Base-by-base conservation (phyloP, 1,140 invertebrate genomes). In the Ceratosolen fusciceps region DNA sequence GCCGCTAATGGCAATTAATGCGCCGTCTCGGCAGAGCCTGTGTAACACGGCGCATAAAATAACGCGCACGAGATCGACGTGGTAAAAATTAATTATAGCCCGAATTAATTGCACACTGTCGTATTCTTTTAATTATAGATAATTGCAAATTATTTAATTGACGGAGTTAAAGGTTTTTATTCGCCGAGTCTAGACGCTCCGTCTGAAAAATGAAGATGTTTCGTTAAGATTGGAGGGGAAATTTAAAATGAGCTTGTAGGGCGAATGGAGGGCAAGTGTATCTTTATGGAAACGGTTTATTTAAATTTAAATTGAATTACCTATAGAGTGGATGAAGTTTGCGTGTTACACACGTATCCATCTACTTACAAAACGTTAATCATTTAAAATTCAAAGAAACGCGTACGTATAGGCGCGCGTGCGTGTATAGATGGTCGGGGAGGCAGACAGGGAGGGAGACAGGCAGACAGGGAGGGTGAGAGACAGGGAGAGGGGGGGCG, bases 261-360 rank as follows among this genome's bases (percentile, higher is more conserved):
- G 26, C 31, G 12, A 31, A 31, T 60, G 16, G 9, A 19, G 58
- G 26, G n/a, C 12, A 60, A 31, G 58, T 60, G 29, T 60, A 60
- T 31, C 58, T 60, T 60, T 31, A 31, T 12, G 56, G 26, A 60
- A 60, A 34, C 29, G 58, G 58, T 60, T 60, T 60, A 31, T 60
- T 60, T 60, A 60, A 60, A 60, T 60, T 60, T 60, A 60, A 60
- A 31, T 60, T 60, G 31, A 60, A 60, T 60, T 31, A 29, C 58
- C 58, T 31, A 12, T 16, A 34, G 3, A 58, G n/a, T n/a, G 26
- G 24, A 60, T 60, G 29, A 31, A 12, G 31, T 60, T 60, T 31
- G 58, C 58, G 58, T 60, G 58, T 60, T 60, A 60, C 58, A 60
- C 12, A 60, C 58, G 58, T 60, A 60, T 60, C 56, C 26, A 31